A percentile compares a stretch with the other conserved stretches of the same genome.
Conservation (phyloP, 2,797 vertebrate species). For the Pseudocheirus occidentalis region DNA sequence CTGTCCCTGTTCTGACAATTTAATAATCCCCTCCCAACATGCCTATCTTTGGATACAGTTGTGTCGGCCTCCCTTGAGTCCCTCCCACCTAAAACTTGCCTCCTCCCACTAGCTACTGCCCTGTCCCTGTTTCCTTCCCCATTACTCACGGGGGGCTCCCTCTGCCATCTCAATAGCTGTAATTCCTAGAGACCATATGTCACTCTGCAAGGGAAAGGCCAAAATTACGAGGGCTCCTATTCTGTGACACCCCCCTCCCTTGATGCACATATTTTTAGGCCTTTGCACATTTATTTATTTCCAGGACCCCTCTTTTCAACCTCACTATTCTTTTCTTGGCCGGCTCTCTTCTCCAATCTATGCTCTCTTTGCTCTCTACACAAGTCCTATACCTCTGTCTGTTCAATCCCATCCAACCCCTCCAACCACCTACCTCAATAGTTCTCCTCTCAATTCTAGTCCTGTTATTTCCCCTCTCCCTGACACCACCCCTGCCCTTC, state of each 20-base stretch:
- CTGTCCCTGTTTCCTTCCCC: not conserved
- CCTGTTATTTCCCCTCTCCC: not conserved
- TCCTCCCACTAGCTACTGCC: not conserved
- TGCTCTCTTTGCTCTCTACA: not conserved
- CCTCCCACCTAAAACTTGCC: not conserved
- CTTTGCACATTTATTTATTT: not conserved
- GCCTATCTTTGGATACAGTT: not conserved
- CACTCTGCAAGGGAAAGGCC: conserved; percentile 88
- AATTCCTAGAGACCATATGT: conserved; percentile 97
- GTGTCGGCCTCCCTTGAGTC: not conserved
- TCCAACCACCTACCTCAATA: not conserved
- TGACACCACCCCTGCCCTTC: no score
- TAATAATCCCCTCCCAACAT: not conserved
- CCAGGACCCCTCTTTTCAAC: not conserved
- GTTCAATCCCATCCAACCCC: not conserved
- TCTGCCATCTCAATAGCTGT: conserved; percentile 97
- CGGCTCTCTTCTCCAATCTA: not conserved
- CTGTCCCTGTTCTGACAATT: not conserved
- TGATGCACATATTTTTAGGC: not conserved
- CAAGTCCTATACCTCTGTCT: not conserved
- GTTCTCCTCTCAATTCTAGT: not conserved
- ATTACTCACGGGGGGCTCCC: conserved; percentile 93
- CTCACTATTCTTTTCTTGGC: not conserved
- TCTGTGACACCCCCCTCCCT: not conserved
- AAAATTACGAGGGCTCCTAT: not conserved